phyloP scores from a whole-genome alignment of 2,888 invertebrate genomes.

The Seira musarum region DNA sequence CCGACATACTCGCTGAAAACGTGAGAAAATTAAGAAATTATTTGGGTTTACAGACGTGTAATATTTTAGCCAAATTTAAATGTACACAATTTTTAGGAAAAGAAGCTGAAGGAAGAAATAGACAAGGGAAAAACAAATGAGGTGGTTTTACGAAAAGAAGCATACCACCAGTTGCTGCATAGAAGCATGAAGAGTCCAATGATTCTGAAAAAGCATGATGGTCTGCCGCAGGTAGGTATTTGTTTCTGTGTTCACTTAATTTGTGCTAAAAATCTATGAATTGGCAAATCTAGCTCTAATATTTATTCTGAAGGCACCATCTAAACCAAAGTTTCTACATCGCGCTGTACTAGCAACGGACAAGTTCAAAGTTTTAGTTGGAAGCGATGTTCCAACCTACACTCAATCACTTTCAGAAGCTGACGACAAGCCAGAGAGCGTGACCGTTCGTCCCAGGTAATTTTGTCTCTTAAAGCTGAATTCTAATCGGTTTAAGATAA shows the following conservation, averaged over 20 bases:
- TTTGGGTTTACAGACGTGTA: not conserved
- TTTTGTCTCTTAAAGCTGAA: no score
- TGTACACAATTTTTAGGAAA: not conserved
- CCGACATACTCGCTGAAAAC: conserved; percentile 5
- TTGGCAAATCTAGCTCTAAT: no score
- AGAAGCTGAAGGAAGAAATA: conserved; percentile 18
- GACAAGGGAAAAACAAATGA: conserved; percentile 23
- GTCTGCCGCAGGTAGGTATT: no score
- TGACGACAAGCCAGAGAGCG: not conserved
- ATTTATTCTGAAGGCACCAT: no score
- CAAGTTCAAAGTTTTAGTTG: conserved; percentile 24
- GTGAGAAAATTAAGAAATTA: conserved; percentile 12
- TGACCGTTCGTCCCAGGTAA: conserved; percentile 35
- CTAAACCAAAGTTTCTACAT: conserved; percentile 37
- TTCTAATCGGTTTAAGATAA: no score
- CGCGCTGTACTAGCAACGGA: not conserved
- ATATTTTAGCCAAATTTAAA: conserved; percentile 1
- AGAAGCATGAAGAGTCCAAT: conserved; percentile 27
- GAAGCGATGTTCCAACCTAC: conserved; percentile 22
- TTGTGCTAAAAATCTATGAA: no score
- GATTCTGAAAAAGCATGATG: no score
- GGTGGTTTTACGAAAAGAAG: conserved; percentile 27
- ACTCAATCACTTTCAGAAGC: not conserved
- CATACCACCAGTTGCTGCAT: conserved; percentile 34
- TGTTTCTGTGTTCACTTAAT: no score